Evolutionary conservation across 1,140 invertebrate species (phyloP).

Genomic region (Drosophila guanche): DNA sequence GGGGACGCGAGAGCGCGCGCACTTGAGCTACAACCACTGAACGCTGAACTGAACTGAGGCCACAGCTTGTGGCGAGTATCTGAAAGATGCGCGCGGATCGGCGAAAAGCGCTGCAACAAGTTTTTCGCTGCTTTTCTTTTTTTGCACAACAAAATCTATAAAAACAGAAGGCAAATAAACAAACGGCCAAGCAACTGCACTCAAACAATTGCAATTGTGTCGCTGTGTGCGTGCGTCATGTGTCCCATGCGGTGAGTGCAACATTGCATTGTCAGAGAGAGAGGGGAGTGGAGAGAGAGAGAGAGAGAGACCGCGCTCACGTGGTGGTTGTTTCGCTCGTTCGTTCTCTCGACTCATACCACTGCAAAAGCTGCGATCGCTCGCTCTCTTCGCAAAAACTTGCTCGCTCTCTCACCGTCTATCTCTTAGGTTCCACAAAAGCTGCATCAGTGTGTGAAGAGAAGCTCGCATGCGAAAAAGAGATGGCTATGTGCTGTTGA

Average conservation of each 20-base stretch:
- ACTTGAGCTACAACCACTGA: conserved; percentile 80
- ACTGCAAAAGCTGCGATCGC: not conserved
- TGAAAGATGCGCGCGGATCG: conserved; percentile 76
- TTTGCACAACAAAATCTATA: conserved; percentile 36
- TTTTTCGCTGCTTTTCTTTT: conserved; percentile 25
- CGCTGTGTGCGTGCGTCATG: conserved; percentile 37
- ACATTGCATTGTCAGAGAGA: conserved; percentile 45
- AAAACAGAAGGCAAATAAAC: conserved; percentile 73
- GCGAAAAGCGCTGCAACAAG: conserved; percentile 56
- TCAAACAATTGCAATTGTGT: conserved; percentile 47
- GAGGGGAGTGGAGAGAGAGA: not conserved
- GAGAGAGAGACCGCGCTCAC: conserved; percentile 3
- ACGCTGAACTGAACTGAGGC: conserved; percentile 69
- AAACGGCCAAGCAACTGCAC: conserved; percentile 68
- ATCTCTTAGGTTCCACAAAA: conserved; percentile 72
- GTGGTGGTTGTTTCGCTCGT: not conserved
- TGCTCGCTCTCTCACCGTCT: conserved; percentile 45
- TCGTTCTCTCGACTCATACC: conserved; percentile 30
- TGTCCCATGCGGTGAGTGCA: conserved; percentile 39
- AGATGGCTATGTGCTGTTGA: conserved; percentile 32
- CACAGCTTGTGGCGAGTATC: conserved; percentile 62
- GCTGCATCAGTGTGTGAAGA: conserved; percentile 40
- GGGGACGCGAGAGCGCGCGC: conserved; percentile 68
- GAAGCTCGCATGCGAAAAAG: conserved; percentile 27
- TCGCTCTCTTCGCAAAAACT: not conserved